Evolutionary conservation across 2,888 invertebrate genomes (phyloP).

Genomic region (Rutpela maculata): DNA sequence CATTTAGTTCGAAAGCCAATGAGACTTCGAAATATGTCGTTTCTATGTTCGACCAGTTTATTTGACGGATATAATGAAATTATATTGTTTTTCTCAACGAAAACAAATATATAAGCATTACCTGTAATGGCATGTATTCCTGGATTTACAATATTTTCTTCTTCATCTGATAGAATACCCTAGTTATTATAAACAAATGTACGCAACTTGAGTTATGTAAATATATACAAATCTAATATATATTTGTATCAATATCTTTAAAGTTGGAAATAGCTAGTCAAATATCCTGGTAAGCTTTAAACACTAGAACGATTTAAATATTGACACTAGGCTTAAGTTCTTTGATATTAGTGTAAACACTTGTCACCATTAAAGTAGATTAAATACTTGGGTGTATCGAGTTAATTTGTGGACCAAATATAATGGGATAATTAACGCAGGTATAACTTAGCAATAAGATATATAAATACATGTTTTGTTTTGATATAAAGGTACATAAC

Average conservation of each 20-base stretch:
- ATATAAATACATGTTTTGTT: conserved; percentile 27
- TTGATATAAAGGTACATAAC: conserved; percentile 20
- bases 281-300: conserved; percentile 19
- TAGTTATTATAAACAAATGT: neutral
- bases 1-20: too few relatives aligned
- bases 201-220: neutral
- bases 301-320: conserved; percentile 16
- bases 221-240: conserved; percentile 2
- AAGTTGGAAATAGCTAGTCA: conserved; percentile 3
- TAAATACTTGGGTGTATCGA: conserved; percentile 5
- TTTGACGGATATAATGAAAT: too few relatives aligned
- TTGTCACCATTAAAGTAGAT: conserved; percentile 24
- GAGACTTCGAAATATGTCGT: too few relatives aligned
- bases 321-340: conserved; percentile 25
- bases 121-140: too few relatives aligned
- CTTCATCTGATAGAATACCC: neutral
- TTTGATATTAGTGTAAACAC: conserved; percentile 20
- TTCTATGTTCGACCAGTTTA: too few relatives aligned
- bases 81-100: too few relatives aligned
- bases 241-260: conserved; percentile 10
- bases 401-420: conserved; percentile 17
- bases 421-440: conserved; percentile 16
- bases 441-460: conserved; percentile 19
- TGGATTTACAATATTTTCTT: neutral
- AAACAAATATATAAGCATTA: too few relatives aligned